Conservation (phyloP, 2,888 invertebrate genomes). For the Trichogramma evanescens region DNA sequence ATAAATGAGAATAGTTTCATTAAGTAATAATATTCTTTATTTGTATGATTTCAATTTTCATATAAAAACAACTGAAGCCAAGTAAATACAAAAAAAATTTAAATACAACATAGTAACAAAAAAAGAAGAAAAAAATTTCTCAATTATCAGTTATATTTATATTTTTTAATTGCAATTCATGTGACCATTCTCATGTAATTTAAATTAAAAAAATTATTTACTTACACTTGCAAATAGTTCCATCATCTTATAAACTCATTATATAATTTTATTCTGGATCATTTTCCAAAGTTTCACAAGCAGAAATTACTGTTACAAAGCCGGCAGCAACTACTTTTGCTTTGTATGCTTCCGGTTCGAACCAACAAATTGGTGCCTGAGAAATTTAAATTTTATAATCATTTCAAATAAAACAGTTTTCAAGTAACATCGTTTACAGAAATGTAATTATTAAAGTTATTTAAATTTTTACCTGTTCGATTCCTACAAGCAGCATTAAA, state of each 20-base stretch:
- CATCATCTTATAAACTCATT: not conserved
- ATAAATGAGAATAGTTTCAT: not conserved
- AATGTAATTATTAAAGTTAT: not conserved
- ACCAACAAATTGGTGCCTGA: constrained; percentile 47
- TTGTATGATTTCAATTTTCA: constrained; percentile 13
- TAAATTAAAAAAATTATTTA: not conserved
- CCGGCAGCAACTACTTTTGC: constrained; percentile 42
- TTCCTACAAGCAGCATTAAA: constrained; percentile 30
- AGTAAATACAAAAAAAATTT: not conserved
- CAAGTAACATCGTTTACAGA: not conserved
- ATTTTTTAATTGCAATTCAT: not conserved
- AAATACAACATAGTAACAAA: not conserved
- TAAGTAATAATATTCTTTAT: too few species aligned
- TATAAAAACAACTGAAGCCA: constrained; percentile 5
- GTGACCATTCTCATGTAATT: too few species aligned
- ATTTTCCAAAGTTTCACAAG: constrained; percentile 37
- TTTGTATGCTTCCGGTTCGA: constrained; percentile 47
- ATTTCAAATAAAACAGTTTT: not conserved
- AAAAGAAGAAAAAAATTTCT: constrained; percentile 8
- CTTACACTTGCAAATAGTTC: not conserved
- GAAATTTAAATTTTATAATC: constrained; percentile 5
- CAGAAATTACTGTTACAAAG: constrained; percentile 38
- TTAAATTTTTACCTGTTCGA: constrained; percentile 23
- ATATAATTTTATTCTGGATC: constrained; percentile 34
- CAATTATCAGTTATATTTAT: not conserved